Conservation (phyloP, 2,113 vertebrate genomes). For the Platysteira castanea region DNA sequence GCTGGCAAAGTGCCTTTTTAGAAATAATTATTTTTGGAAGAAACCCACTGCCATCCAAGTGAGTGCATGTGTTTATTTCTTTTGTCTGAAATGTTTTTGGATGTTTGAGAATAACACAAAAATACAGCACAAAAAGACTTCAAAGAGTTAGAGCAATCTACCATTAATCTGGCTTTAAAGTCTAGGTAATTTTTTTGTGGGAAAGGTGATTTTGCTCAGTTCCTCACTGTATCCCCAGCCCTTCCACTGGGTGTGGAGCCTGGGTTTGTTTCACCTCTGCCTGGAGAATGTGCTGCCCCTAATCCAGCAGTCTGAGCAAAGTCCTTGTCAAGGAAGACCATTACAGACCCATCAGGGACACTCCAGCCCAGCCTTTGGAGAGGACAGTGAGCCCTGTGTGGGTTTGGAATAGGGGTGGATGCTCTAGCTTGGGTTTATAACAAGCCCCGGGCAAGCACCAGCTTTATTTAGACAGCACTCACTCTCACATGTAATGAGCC, state of each 20-base stretch:
- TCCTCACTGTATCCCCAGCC: not conserved
- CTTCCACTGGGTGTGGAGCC: accelerated
- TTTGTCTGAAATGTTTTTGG: not conserved
- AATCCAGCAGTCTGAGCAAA: too few relatives aligned
- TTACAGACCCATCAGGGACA: not conserved
- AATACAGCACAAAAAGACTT: not conserved
- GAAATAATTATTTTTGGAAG: not conserved
- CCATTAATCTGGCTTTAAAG: not conserved
- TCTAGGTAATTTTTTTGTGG: not conserved
- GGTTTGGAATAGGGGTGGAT: not conserved
- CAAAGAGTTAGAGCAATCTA: not conserved
- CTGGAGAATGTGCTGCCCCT: not conserved
- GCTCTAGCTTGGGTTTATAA: not conserved
- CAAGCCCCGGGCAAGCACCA: not conserved
- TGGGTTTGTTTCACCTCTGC: not conserved
- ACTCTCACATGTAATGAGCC: not conserved
- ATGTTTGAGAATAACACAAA: not conserved
- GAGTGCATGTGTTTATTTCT: not conserved
- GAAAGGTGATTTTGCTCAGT: not conserved
- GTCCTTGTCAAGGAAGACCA: not conserved
- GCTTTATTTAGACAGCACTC: not conserved
- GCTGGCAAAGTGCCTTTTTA: not conserved
- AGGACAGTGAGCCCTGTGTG: not conserved
- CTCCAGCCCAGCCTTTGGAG: not conserved
- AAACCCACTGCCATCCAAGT: not conserved